A percentile compares a stretch with the other conserved stretches of the same genome.
Conservation (phyloP, 2,888 invertebrate species). For the Proisotoma minuta region DNA sequence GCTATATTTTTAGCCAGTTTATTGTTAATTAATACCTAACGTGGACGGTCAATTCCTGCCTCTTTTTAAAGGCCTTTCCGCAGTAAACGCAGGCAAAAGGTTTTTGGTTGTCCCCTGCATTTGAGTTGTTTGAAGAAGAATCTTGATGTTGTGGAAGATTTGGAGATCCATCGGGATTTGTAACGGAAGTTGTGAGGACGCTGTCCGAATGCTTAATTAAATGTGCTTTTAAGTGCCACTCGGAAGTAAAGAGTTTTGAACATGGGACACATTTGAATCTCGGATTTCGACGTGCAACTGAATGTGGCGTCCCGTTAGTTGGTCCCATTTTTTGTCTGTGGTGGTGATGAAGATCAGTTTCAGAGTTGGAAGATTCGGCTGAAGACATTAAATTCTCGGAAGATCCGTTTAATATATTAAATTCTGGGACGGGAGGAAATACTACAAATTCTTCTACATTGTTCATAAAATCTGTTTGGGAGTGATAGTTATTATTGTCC, state of each 20-base stretch:
- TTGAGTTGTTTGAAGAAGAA: not conserved
- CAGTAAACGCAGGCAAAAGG: conserved; percentile 33
- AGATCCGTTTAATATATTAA: conserved; percentile 5
- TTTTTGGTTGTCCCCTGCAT: conserved; percentile 12
- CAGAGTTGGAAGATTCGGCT: conserved; percentile 24
- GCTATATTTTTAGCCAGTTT: too few species aligned
- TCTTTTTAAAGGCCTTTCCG: conserved; percentile 29
- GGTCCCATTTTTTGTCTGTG: conserved; percentile 1
- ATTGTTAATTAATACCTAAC: not conserved
- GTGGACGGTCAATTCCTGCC: conserved; percentile 30
- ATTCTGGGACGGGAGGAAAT: conserved; percentile 35
- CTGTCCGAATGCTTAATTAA: conserved; percentile 24
- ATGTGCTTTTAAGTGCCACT: conserved; percentile 35
- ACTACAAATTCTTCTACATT: conserved; percentile 36
- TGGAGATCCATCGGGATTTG: not conserved
- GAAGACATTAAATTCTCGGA: not conserved
- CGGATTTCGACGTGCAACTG: conserved; percentile 24
- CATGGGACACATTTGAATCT: conserved; percentile 31
- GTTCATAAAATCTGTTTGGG: conserved; percentile 32
- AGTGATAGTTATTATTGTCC: conserved; percentile 14
- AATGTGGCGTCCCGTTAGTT: too few species aligned
- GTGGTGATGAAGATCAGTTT: conserved; percentile 24
- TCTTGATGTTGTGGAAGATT: conserved; percentile 15
- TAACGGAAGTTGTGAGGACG: not conserved
- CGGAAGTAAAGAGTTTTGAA: conserved; percentile 31